Evolutionary conservation across 2,888 invertebrate species (phyloP).

Genomic region (Orthonychiurus folsomi): DNA sequence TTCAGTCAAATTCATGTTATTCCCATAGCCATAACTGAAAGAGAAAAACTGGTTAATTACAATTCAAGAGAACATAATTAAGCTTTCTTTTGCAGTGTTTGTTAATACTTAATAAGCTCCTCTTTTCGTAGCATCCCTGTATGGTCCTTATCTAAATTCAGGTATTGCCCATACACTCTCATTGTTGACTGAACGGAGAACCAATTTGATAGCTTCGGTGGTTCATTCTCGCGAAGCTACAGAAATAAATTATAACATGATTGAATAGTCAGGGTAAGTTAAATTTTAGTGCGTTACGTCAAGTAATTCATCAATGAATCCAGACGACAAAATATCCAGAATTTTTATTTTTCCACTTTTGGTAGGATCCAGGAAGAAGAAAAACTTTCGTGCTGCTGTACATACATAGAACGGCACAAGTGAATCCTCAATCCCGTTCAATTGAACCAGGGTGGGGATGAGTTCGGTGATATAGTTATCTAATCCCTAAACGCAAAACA

Average conservation of each 20-base stretch:
- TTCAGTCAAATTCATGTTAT: slow-evolving; percentile 60
- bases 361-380: slow-evolving; percentile 88
- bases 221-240: slow-evolving; percentile 69
- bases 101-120: slow-evolving; percentile 78
- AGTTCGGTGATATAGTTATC: slow-evolving; percentile 91
- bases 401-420: slow-evolving; percentile 95
- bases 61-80: background rate
- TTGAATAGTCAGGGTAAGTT: background rate
- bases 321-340: slow-evolving; percentile 80
- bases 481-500: slow-evolving; percentile 56
- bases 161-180: slow-evolving; percentile 84
- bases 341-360: slow-evolving; percentile 81
- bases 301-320: slow-evolving; percentile 82
- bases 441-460: slow-evolving; percentile 80
- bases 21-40: background rate
- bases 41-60: background rate
- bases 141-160: slow-evolving; percentile 85
- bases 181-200: slow-evolving; percentile 82
- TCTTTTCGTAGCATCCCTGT: slow-evolving; percentile 91
- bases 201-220: slow-evolving; percentile 82
- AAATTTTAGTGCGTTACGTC: slow-evolving; percentile 53
- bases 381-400: slow-evolving; percentile 88
- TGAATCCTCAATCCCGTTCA: slow-evolving; percentile 81
- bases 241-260: slow-evolving; percentile 13
- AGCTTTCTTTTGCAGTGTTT: no score